phyloP scores from a whole-genome alignment of 2,113 vertebrate genomes.

The Epinephelus fuscoguttatus region DNA sequence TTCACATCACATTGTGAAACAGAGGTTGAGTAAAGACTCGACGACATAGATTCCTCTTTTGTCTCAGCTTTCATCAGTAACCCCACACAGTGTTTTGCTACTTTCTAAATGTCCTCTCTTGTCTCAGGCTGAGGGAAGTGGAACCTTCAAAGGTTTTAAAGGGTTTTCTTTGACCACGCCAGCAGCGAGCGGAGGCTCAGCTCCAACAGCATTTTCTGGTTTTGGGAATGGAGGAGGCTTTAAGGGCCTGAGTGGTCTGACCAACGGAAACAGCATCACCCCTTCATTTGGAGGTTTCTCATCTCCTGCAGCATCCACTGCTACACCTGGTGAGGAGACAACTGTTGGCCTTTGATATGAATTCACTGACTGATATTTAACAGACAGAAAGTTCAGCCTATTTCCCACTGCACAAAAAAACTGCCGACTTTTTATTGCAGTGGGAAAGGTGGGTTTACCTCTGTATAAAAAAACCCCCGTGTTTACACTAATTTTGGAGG shows the following conservation, averaged over 20 bases:
- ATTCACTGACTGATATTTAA: not conserved
- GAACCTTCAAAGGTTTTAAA: conserved; percentile 95
- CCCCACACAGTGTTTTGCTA: too few relatives aligned
- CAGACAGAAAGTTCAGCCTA: too few relatives aligned
- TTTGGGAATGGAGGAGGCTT: conserved; percentile 87
- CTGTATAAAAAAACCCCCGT: too few relatives aligned
- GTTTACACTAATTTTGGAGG: too few relatives aligned
- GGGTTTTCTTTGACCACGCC: conserved; percentile 85
- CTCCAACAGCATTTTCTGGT: conserved; percentile 74
- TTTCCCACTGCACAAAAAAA: too few relatives aligned
- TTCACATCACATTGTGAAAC: too few relatives aligned
- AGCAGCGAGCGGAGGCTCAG: conserved; percentile 61
- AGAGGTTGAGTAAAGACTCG: too few relatives aligned
- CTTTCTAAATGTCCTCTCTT: not conserved
- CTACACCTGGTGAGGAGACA: conserved; percentile 85
- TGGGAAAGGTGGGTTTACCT: too few relatives aligned
- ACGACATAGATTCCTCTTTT: too few relatives aligned
- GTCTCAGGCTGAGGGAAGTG: conserved; percentile 86
- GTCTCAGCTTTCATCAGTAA: too few relatives aligned
- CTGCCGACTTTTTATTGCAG: too few relatives aligned
- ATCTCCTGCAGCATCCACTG: conserved; percentile 66
- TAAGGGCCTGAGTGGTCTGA: conserved; percentile 85
- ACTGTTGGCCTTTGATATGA: not conserved
- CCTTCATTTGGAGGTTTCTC: conserved; percentile 79
- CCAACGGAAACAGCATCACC: conserved; percentile 87